Base-by-base conservation (phyloP, 1,140 invertebrate species). In the Cataglyphis hispanica region DNA sequence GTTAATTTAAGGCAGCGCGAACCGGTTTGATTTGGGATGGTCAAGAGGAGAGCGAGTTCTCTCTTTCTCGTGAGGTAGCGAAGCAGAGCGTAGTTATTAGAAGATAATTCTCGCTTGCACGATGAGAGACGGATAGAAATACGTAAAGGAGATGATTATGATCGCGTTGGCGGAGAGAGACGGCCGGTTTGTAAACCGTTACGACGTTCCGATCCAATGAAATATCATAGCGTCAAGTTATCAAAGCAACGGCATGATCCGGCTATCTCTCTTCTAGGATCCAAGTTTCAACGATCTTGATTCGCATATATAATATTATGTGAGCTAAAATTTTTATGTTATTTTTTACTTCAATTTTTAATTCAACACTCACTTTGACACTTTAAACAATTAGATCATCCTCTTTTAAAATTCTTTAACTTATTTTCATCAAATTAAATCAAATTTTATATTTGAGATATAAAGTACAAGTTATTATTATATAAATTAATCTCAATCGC, bases 131-230 rank as follows among this genome's bases (percentile, higher is more conserved):
- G 16, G 75, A 34, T n/a, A 46, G 63, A 64, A 58, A 53, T 75
- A 16, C 40, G 34, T 25, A 69, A 77, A 25, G 46, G 11, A 61
- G 60, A 37, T 56, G 76, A 87, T 37, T 11, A 66, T 60, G 74
- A 85, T 81, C 72, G 43, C 83, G 87, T 75, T 61, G 60, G 80
- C 19, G 83, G 60, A 50, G 22, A 76, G 75, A 78, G 90, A 87
- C 90, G 85, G 87, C 85, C 76, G 84, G 76, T 89, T 85, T 84
- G 43, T 40, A 50, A 90, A 93, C 92, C 92, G 91, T 93, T 93
- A 93, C 78, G 58, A 84, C 58, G 86, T 91, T 77, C 83, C 53
- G 70, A n/a, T 67, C 74, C 56, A 61, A 85, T 74, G 86, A 85
- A 91, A 81, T 91, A 88, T 91, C 86, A 89, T 87, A 86, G 86